Base-by-base conservation (phyloP, 2,113 vertebrate species). In the Psittacula cyanocephala region DNA sequence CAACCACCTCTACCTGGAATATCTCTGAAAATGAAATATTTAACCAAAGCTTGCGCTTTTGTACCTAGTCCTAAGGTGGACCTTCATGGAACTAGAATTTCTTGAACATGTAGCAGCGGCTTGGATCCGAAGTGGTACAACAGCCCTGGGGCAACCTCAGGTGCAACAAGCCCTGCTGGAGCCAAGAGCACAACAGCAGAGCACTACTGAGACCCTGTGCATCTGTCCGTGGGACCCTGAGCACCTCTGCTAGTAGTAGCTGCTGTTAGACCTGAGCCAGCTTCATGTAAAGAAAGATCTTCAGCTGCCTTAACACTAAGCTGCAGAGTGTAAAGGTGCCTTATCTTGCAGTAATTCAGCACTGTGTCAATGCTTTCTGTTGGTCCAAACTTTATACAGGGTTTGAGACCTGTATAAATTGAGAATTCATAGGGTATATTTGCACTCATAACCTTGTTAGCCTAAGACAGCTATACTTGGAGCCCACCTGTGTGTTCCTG, bases 111-210 rank as follows among this genome's bases (percentile, higher is more conserved):
- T 19, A 69, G 33, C 20, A 44, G 55, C 27, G 72, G 9, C 35
- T 80, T 72, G 57, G 28, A 52, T 50, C 37, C 79, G 13, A 80
- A 64, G 57, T 0, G 4, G 28, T 25, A 11, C 24, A 82, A 63
- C 20, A 88, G 43, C 43, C 35, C 17, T 11, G 33, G 11, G 18
- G 14, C 67, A 64, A 43, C 5, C 8, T 22, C 7, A 50, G 15
- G 12, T 43, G 43, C 49, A 76, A 39, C 0, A 28, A 50, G 16
- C 9, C 37, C n/a, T 49, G 8, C 10, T 57, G 62, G 31, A 62
- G 24, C 41, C 1, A 6, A 27, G 12, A 18, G 7, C n/a, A 18
- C 1, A 1, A 1, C 14, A 59, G 24, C 10, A 37, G 10, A 14
- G 23, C 3, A 3, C 5, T 47, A 6, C 1, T 57, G 69, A 87